Evolutionary conservation across 2,888 invertebrate species (phyloP).

Genomic region (Agrilus cyanescens): DNA sequence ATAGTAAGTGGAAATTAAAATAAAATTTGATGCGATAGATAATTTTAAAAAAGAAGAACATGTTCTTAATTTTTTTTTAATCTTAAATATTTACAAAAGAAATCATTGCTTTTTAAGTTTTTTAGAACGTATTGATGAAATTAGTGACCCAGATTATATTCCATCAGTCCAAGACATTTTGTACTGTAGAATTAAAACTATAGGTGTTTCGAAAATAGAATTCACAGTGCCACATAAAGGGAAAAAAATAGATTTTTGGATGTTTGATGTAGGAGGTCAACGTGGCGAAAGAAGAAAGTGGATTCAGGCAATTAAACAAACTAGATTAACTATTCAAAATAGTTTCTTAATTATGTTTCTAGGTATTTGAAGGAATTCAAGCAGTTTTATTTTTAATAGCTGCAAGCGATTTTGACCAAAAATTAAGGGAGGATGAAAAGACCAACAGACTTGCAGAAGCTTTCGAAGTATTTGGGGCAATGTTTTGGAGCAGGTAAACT

Average conservation of each 20-base stretch:
- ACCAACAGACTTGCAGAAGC: slow-evolving; percentile 65
- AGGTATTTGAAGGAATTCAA: slow-evolving; percentile 72
- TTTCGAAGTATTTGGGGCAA: slow-evolving; percentile 57
- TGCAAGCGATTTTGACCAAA: slow-evolving; percentile 70
- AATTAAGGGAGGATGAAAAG: slow-evolving; percentile 53
- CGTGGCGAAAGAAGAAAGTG: slow-evolving; percentile 71
- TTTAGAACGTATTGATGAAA: slow-evolving; percentile 54
- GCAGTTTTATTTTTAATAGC: slow-evolving; percentile 73
- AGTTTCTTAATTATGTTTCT: slow-evolving; percentile 11
- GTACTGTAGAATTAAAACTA: slow-evolving; percentile 61
- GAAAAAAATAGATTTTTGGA: slow-evolving; percentile 60
- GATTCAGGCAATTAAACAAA: slow-evolving; percentile 54
- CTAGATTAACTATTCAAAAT: too few relatives aligned
- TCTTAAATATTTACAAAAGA: too few relatives aligned
- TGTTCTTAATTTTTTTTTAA: too few relatives aligned
- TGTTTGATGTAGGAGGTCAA: slow-evolving; percentile 80
- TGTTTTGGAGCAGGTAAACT: slow-evolving; percentile 60
- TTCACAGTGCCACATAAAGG: slow-evolving; percentile 62
- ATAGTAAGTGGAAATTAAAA: slow-evolving; percentile 70
- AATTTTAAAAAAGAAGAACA: too few relatives aligned
- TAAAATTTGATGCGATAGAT: too few relatives aligned
- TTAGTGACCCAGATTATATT: slow-evolving; percentile 51
- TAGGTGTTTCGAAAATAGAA: slow-evolving; percentile 62
- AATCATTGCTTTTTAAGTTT: slow-evolving; percentile 44
- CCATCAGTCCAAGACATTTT: slow-evolving; percentile 69